Conservation (phyloP, 2,888 invertebrate species). For the Bruchidius siliquastri region DNA sequence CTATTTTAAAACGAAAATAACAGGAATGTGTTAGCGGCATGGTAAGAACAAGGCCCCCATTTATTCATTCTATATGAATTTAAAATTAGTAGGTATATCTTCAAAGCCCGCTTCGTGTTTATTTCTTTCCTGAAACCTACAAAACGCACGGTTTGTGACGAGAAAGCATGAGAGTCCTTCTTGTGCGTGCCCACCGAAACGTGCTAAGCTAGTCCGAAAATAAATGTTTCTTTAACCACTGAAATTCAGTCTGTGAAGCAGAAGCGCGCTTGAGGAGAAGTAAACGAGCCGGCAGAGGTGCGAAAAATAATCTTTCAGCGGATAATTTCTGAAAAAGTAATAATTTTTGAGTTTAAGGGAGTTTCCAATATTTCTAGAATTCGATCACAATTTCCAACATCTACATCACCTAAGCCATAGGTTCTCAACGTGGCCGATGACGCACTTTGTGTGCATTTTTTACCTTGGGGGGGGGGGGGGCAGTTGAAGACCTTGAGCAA, state of each 20-base stretch:
- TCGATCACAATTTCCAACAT: too few relatives aligned
- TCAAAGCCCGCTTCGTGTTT: neutral
- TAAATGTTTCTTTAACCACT: constrained; percentile 15
- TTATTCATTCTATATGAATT: neutral
- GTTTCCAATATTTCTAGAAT: too few relatives aligned
- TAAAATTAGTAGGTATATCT: neutral
- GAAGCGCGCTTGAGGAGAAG: neutral
- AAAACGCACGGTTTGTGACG: neutral
- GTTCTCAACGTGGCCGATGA: too few relatives aligned
- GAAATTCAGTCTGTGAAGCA: constrained; percentile 5
- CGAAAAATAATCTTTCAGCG: neutral
- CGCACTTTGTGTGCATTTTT: too few relatives aligned
- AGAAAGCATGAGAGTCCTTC: constrained; percentile 14
- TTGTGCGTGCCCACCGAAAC: constrained; percentile 20
- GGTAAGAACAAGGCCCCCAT: neutral
- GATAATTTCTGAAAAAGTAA: too few relatives aligned
- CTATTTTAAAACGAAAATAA: neutral
- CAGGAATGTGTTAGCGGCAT: neutral
- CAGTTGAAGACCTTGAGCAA: too few relatives aligned
- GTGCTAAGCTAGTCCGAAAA: constrained; percentile 19
- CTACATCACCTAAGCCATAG: too few relatives aligned
- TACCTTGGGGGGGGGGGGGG: too few relatives aligned
- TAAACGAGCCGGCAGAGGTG: neutral
- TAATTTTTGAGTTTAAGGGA: too few relatives aligned
- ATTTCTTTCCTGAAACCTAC: neutral